Base-by-base conservation (phyloP, 2,888 invertebrate species). In the Isoperla grammatica region DNA sequence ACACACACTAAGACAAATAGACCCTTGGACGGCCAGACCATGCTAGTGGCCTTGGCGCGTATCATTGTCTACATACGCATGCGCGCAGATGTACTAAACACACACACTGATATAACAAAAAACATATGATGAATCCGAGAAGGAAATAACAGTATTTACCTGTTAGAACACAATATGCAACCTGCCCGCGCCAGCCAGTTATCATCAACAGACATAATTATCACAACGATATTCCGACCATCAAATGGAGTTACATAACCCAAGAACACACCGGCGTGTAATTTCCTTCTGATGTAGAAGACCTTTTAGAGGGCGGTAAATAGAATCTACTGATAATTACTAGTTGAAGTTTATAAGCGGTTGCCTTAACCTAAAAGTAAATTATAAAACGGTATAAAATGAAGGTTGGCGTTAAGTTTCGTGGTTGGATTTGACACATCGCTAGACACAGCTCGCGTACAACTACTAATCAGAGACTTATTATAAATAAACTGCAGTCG, bases 341-440 rank as follows among this genome's bases (percentile, higher is more conserved):
- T 39, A 53, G 17, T 8, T 12, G 50, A 23, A 29, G 49, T 50
- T 20, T 17, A 8, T 45, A 12, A 42, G 29, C 45, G 37, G 54
- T 17, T 53, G 17, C 35, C 45, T 55, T 45, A 55, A 55, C 55
- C 46, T 39, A 53, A 59, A 53, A 39, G 35, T 56, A 56, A 48
- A 56, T 56, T 56, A 46, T 59, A 37, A 59, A 59, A 59, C 53
- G 53, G 53, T 37, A 53, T 20, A 53, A 35, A 50, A 13, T 13
- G 39, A 17, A 5, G 17, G n/a, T 13, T 45, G 45, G 45, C 45
- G 45, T 45, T 13, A 17, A 8, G 49, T 58, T 50, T 13, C 56
- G 60, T n/a, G 60, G 60, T 60, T 45, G 17, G 11, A 53, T 39
- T 53, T 53, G 53, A 53, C 53, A 53, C 53, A 37, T 50, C 49